A percentile compares a stretch with the other conserved stretches of the same genome.
phyloP scores from a whole-genome alignment of 1,140 invertebrate genomes.

The Pinna nobilis region DNA sequence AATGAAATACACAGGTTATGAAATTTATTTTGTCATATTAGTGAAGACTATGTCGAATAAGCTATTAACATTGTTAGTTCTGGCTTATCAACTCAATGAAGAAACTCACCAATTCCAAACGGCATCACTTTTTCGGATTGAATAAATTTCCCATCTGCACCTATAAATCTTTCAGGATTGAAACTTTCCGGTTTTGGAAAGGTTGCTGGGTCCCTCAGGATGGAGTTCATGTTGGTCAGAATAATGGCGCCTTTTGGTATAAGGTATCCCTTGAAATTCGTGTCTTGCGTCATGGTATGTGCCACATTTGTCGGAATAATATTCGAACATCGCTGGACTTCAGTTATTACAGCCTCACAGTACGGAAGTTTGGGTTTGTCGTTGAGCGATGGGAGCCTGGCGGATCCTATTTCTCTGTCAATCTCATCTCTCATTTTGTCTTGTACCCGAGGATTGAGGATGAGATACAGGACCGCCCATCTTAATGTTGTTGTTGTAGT shows the following conservation, averaged over 20 bases:
- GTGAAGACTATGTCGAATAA: too few relatives aligned
- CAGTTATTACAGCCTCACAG: slow-evolving; percentile 45
- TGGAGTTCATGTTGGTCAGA: slow-evolving; percentile 60
- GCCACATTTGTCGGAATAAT: slow-evolving; percentile 62
- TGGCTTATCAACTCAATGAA: too few relatives aligned
- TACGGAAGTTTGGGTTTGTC: slow-evolving; percentile 43
- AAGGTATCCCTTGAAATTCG: slow-evolving; percentile 59
- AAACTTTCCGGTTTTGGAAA: slow-evolving; percentile 84
- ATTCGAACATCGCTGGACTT: slow-evolving; percentile 32
- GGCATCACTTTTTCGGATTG: slow-evolving; percentile 17
- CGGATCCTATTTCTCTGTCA: slow-evolving; percentile 74
- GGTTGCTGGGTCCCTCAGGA: slow-evolving; percentile 57
- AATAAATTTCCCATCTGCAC: slow-evolving; percentile 34
- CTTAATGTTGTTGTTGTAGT: slow-evolving; percentile 88
- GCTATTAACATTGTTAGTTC: too few relatives aligned
- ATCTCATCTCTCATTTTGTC: slow-evolving; percentile 89
- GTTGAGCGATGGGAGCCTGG: neutral
- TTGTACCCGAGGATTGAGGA: slow-evolving; percentile 83
- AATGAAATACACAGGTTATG: too few relatives aligned
- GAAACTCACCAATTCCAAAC: neutral
- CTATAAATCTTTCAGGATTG: slow-evolving; percentile 79
- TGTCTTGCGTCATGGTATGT: slow-evolving; percentile 53
- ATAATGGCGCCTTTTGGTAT: slow-evolving; percentile 65
- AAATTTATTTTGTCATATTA: too few relatives aligned
- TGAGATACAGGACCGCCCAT: slow-evolving; percentile 91